Evolutionary conservation across 2,113 vertebrate species (phyloP), one percentile per base, ranked within the genome.

Genomic region (Pontoporia blainvillei): DNA sequence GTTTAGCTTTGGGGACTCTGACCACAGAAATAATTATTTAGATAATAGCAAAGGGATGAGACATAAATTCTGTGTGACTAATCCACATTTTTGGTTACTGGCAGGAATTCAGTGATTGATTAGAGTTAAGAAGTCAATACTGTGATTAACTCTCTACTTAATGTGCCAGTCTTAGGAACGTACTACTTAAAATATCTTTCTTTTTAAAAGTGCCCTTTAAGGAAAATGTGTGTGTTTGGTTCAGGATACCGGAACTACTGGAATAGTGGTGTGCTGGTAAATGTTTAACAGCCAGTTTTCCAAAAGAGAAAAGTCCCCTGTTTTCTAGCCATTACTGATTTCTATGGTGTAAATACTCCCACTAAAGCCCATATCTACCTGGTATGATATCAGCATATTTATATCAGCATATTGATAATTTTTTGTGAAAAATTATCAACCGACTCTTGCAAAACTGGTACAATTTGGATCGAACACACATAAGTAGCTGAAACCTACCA

Each of bases 1-100:
- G 15, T 66, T 96, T 90, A 76, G 75, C 90, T 95, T 79, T 71
- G 64, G 95, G 85, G 39, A 81, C 9, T 61, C 46, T 62, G 34
- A 91, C 81, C 93, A 66, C 13, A 92, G 92, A 94, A 95, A 95
- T 96, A 61, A 86, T 94, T 91, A 84, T 72, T 90, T 97, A 71
- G 52, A 66, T 95, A 89, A 78, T 57, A 95, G 84, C 67, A 96
- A 69, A 92, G 44, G 6, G 44, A 81, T 67, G 62, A 76, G 64
- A 79, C 64, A 84, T 11, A 96, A 96, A 92, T 96, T 82, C 57
- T 91, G 13, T 76, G 57, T 69, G 29, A 89, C 61, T 90, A 90
- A 94, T 92, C 27, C 31, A 75, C 46, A 67, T 49, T 95, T 96
- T 90, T 76, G 49, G 54, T 95, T 97, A 85, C 52, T 92, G 57